Evolutionary conservation across 2,797 vertebrate species (phyloP), one percentile per base, ranked within the genome.

Genomic region (Tokudaia muenninki): DNA sequence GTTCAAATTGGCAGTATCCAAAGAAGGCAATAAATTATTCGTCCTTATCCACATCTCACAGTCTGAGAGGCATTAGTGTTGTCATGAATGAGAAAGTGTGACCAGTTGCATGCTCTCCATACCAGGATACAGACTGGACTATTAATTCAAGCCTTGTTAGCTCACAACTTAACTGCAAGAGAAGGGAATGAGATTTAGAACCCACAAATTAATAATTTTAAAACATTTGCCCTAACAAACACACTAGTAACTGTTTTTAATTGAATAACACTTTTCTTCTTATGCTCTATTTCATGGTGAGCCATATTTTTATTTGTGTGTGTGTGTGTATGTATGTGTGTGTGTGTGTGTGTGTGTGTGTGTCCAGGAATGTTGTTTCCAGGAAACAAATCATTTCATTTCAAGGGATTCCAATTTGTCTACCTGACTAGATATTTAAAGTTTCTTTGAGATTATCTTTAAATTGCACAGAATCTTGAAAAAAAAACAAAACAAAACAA

Each of bases 331-430:
- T 41, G 41, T 41, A 3, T 41, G 41, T 41, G 41, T 41, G 41
- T 41, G 41, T 41, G 41, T 41, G 41, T 41, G 41, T 41, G 41
- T 47, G 47, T 50, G 47, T 50, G 72, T 95, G 65, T 81, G 91
- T 95, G 72, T 44, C 75, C 6, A 82, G 9, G 19, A 87, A 9
- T 77, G 29, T 81, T 88, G 50, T 92, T 93, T 95, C 57, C 57
- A 93, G 72, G 83, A 50, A 81, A 81, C 41, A 63, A 94, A 24
- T 92, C 44, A 77, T 4, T 88, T 84, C 47, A 34, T 94, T 94
- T 95, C 84, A 87, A 83, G 63, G 63, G 84, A 55, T 59, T 97
- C 90, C 55, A 84, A 41, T 17, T 21, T 65, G 21, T 55, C 63
- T 92, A 24, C 3, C 50, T 80, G 57, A 87, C 17, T 92, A 57